Evolutionary conservation across 1,140 invertebrate species (phyloP), one percentile per base, ranked within the genome.

Genomic region (Cyclina sinensis): DNA sequence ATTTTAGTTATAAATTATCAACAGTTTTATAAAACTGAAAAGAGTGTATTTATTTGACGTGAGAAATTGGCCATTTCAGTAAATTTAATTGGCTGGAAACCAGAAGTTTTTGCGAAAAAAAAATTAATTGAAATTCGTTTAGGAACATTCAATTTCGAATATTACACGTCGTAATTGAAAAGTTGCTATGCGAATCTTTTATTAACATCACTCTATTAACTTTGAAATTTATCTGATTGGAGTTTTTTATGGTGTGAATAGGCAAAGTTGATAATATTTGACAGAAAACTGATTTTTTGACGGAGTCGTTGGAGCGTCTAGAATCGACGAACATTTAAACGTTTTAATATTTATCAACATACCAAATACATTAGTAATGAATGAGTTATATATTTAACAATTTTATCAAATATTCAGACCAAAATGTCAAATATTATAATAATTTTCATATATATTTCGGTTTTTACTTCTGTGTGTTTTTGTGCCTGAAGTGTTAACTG

Each of bases 151-250:
- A 48, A 70, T 73, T 84, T 84, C 39, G 18, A 48, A 48, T 68
- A n/a, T 51, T 37, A 27, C 43, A 70, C 62, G 43, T 43, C 27
- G 39, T 84, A 84, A 84, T 84, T 84, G 81, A 84, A 84, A 37
- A 65, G 39, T 65, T 51, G 30, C 62, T 73, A 14, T 21, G 14
- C n/a, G 39, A 24, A 84, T 84, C 81, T 0, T 70, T 7, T 30
- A 48, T 54, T 43, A 48, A 70, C 27, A 84, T 70, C 81, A 70
- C 12, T 24, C 81, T 84, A 84, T 70, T 84, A 84, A 84, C 81
- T 84, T 73, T 70, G 39, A 30, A 84, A 84, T 48, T 70, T 84
- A 84, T 84, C 81, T 84, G 81, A 84, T 84, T 84, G 18, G 7
- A 48, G 73, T 48, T 48, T 48, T 70, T 70, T 84, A 84, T 70